Evolutionary conservation across 2,888 invertebrate genomes (phyloP), one percentile per base, ranked within the genome.

Genomic region (Chromoteleia sp.): DNA sequence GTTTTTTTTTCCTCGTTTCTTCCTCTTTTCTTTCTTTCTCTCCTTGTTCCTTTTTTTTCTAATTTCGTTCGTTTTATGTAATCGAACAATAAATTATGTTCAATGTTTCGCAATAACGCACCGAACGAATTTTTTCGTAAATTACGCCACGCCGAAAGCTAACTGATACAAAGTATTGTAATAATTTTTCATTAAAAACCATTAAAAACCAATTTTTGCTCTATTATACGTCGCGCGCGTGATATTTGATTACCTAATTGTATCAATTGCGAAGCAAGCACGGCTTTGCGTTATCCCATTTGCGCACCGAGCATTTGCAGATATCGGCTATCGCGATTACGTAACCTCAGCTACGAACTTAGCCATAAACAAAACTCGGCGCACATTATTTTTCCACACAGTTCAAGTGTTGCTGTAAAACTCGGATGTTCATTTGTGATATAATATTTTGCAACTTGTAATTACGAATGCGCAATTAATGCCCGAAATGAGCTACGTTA

Each of bases 171-270:
- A 67, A 61, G 61, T 77, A 61, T 70, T 54, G 63, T 12, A 58
- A 71, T 78, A 71, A 58, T 78, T 78, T 58, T 78, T 71, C 65
- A 71, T 71, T 78, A 39, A 71, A 77, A 71, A 70, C 41, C 65
- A 71, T 71, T 78, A 39, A 71, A 77, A 71, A 70, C 41, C 65
- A 36, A 71, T 78, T 70, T 54, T 45, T 63, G 17, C 21, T 48
- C 63, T 65, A 71, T 78, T 71, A 71, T 65, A 36, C 54, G 17
- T 50, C 33, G 14, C 33, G 65, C 30, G 30, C 41, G 21, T 61
- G 39, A 78, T 78, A 78, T 71, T 77, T 77, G 70, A 77, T 77
- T 77, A 77, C 70, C 63, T 77, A 77, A 77, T 77, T 77, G 70
- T 77, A 77, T 77, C 70, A 77, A 70, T 77, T 63, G 70, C 70